Evolutionary conservation across 2,113 vertebrate species (phyloP).

Genomic region (Toxotes chatareus): DNA sequence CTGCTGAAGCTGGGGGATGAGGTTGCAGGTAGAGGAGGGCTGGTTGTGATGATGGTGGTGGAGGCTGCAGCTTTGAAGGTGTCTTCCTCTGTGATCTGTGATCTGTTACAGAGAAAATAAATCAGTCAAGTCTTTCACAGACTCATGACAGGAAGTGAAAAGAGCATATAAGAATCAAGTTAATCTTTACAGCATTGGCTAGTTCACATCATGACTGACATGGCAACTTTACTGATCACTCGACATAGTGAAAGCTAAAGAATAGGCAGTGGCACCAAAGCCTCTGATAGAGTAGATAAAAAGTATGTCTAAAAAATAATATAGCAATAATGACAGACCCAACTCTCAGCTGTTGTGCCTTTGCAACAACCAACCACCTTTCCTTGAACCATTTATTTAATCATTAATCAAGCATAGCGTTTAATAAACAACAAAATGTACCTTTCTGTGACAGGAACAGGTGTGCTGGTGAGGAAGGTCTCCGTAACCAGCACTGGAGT

Average conservation of each 20-base stretch:
- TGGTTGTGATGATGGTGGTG: slow-evolving; percentile 15
- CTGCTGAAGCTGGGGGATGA: slow-evolving; percentile 45
- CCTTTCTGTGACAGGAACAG: slow-evolving; percentile 71
- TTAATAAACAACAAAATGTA: slow-evolving; percentile 5
- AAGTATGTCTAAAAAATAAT: not conserved
- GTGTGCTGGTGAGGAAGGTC: slow-evolving; percentile 40
- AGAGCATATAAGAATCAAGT: not conserved
- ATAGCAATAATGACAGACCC: no score
- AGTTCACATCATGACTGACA: not conserved
- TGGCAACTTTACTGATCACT: not conserved
- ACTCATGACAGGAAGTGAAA: not conserved
- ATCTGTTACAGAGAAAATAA: slow-evolving; percentile 45
- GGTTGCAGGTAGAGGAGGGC: slow-evolving; percentile 37
- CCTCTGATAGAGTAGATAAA: not conserved
- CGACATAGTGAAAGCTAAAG: no score
- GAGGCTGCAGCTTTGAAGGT: slow-evolving; percentile 30
- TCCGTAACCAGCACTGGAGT: slow-evolving; percentile 48
- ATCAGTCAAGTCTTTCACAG: not conserved
- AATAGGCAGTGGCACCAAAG: not conserved
- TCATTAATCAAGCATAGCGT: not conserved
- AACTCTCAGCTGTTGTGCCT: no score
- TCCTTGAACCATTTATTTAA: not conserved
- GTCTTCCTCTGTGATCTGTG: slow-evolving; percentile 66
- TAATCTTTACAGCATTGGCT: not conserved
- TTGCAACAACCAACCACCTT: no score